Evolutionary conservation across 1,140 invertebrate genomes (phyloP).

Genomic region (Drosophila virilis): DNA sequence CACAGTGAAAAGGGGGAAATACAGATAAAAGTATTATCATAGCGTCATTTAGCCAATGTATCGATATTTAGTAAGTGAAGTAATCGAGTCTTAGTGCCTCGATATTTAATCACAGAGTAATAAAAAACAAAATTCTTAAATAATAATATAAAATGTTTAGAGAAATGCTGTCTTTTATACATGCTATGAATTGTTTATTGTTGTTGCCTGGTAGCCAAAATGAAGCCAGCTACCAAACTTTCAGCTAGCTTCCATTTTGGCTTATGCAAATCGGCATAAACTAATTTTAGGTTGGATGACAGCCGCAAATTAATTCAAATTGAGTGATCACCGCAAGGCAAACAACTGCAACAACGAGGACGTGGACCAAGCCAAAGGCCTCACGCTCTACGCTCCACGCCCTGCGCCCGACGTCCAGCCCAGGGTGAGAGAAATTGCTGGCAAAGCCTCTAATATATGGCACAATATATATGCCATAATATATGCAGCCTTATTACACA

Average conservation of each 20-base stretch:
- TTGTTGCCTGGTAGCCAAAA: neutral
- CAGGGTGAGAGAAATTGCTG: constrained; percentile 6
- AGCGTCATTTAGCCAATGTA: neutral
- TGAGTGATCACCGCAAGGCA: constrained; percentile 76
- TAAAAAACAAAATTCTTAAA: neutral
- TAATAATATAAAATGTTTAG: neutral
- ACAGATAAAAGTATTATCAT: neutral
- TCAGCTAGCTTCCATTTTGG: constrained; percentile 53
- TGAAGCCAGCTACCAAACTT: constrained; percentile 23
- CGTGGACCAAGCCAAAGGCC: constrained; percentile 7
- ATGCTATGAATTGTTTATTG: too few relatives aligned
- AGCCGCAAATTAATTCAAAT: constrained; percentile 82
- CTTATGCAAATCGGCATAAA: constrained; percentile 75
- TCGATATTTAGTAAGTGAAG: neutral
- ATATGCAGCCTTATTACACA: constrained; percentile 71
- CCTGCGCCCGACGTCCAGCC: neutral
- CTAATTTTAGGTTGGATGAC: constrained; percentile 76
- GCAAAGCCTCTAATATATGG: constrained; percentile 51
- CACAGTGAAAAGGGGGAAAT: neutral
- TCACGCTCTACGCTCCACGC: too few relatives aligned
- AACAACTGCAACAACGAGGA: constrained; percentile 39
- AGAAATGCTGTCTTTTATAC: neutral
- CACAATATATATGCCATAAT: constrained; percentile 78
- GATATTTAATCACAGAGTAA: neutral
- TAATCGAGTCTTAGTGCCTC: neutral